Evolutionary conservation across 1,140 invertebrate genomes (phyloP).

Genomic region (Macrocentrus cingulum): DNA sequence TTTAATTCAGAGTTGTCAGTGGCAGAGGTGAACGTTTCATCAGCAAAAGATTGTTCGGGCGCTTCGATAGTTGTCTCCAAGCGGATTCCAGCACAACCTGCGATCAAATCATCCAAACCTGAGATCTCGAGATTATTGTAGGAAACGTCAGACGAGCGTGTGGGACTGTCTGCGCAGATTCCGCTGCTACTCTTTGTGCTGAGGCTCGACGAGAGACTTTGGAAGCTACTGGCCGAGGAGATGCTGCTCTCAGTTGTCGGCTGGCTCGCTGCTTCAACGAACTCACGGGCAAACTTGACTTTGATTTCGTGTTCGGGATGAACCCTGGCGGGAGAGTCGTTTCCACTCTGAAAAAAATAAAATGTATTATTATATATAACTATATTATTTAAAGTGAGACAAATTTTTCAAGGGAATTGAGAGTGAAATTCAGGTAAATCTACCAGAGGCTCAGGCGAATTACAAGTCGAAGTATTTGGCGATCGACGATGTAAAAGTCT

Average conservation of each 20-base stretch:
- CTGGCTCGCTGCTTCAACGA: constrained; percentile 33
- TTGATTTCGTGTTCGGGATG: constrained; percentile 43
- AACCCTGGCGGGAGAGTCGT: constrained; percentile 27
- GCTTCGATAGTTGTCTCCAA: constrained; percentile 25
- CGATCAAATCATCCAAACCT: constrained; percentile 43
- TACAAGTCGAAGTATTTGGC: constrained; percentile 29
- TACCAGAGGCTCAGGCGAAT: constrained; percentile 35
- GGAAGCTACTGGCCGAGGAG: constrained; percentile 46
- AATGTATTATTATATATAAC: neutral
- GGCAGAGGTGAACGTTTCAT: constrained; percentile 45
- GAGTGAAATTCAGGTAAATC: constrained; percentile 12
- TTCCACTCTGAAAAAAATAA: constrained; percentile 34
- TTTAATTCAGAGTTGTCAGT: constrained; percentile 26
- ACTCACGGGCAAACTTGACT: constrained; percentile 43
- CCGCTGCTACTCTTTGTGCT: constrained; percentile 44
- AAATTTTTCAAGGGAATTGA: neutral
- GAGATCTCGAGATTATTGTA: constrained; percentile 38
- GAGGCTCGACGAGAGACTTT: constrained; percentile 41
- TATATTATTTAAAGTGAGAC: neutral
- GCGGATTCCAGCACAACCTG: constrained; percentile 38
- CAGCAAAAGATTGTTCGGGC: constrained; percentile 26
- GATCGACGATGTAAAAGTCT: constrained; percentile 38
- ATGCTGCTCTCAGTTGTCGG: constrained; percentile 32
- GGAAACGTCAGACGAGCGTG: constrained; percentile 30
- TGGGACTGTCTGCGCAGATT: constrained; percentile 35